Conservation (phyloP, 2,888 invertebrate genomes). For the Lasioglossum pauxillum region DNA sequence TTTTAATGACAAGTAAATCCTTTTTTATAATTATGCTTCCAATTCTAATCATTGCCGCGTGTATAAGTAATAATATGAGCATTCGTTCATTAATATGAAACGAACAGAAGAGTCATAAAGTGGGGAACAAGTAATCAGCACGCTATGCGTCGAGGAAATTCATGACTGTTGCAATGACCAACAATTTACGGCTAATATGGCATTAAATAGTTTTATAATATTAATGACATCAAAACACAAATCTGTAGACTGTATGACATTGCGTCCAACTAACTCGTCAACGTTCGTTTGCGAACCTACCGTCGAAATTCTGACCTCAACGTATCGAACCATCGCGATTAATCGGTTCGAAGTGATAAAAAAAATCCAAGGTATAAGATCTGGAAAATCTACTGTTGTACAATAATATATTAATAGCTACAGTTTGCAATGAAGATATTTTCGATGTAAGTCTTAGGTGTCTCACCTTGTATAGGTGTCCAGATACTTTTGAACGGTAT, state of each 20-base stretch:
- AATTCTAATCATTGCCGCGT: neutral
- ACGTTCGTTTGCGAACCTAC: neutral
- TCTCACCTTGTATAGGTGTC: neutral
- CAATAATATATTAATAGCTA: too few relatives aligned
- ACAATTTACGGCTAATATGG: neutral
- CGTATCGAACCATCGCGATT: neutral
- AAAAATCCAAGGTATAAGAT: too few relatives aligned
- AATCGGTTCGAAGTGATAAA: neutral
- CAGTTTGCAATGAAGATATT: too few relatives aligned
- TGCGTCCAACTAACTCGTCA: neutral
- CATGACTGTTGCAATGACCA: neutral
- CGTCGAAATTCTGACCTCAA: neutral
- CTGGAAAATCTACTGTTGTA: too few relatives aligned
- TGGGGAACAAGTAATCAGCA: neutral
- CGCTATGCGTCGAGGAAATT: neutral
- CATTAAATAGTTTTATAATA: slow-evolving; percentile 10
- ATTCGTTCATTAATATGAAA: neutral
- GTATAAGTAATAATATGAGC: neutral
- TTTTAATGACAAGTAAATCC: neutral
- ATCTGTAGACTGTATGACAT: neutral
- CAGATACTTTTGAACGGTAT: neutral
- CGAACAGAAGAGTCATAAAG: neutral
- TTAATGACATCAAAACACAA: neutral
- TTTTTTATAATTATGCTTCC: neutral
- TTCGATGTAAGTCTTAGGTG: too few relatives aligned